These are phyloP conservation scores for Drosophila guanche DNA, from an alignment of 1,140 invertebrate genomes.

Conservation along the genomic window DNA sequence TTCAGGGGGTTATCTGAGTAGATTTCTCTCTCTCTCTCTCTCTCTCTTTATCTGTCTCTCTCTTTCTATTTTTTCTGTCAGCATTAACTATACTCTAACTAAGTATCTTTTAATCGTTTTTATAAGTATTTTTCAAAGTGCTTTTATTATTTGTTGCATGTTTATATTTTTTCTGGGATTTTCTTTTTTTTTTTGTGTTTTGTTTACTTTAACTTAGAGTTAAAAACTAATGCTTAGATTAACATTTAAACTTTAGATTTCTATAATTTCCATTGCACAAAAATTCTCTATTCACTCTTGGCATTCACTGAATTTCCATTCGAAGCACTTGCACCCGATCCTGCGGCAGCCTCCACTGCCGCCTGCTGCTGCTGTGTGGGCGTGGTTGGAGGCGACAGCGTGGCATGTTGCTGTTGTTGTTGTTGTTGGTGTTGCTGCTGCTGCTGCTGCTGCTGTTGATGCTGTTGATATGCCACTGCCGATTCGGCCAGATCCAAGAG, in stretches of 20 bases:
- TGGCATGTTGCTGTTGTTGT: slow-evolving; percentile 58
- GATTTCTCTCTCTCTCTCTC: neutral
- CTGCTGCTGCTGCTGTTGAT: slow-evolving; percentile 52
- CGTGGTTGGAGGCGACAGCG: slow-evolving; percentile 76
- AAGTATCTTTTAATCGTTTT: slow-evolving; percentile 26
- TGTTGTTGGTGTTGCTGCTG: slow-evolving; percentile 50
- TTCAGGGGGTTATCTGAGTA: slow-evolving; percentile 28
- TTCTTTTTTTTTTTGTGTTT: slow-evolving; percentile 16
- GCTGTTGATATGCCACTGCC: slow-evolving; percentile 70
- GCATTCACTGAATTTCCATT: slow-evolving; percentile 48
- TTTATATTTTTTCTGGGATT: slow-evolving; percentile 11
- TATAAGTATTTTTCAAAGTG: slow-evolving; percentile 31
- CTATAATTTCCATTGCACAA: slow-evolving; percentile 37
- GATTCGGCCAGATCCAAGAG: slow-evolving; percentile 71
- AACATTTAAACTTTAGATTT: slow-evolving; percentile 18
- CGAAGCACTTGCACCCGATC: slow-evolving; percentile 20
- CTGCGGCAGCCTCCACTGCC: slow-evolving; percentile 13
- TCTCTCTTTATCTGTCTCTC: neutral
- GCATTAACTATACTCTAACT: slow-evolving; percentile 32
- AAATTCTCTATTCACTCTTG: slow-evolving; percentile 56
- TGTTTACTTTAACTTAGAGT: slow-evolving; percentile 26
- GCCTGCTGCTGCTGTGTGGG: slow-evolving; percentile 62
- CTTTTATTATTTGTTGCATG: slow-evolving; percentile 9
- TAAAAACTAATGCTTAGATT: slow-evolving; percentile 12
- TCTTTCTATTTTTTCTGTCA: slow-evolving; percentile 5